Percentiles rank a stretch among this genome's conserved stretches.
These are phyloP conservation scores for Drosophila monieri DNA, from an alignment of 2,888 invertebrate species.

Conservation along the genomic window DNA sequence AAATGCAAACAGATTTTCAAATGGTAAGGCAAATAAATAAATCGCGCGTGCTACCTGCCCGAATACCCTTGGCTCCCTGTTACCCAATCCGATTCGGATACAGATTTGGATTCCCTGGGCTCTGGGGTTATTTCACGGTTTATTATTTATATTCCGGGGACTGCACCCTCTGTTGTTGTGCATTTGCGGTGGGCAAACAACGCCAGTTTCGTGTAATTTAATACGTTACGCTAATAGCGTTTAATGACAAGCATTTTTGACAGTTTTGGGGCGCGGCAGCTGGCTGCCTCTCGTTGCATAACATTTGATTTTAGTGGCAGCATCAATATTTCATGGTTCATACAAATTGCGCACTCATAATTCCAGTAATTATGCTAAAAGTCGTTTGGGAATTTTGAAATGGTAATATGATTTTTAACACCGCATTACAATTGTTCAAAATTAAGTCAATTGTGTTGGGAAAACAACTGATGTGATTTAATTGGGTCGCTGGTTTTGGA, in stretches of 20 bases:
- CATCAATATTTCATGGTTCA: conserved; percentile 54
- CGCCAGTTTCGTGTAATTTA: conserved; percentile 57
- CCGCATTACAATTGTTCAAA: conserved; percentile 16
- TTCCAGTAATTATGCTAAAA: conserved; percentile 49
- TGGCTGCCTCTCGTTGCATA: conserved; percentile 6
- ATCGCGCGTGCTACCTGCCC: conserved; percentile 47
- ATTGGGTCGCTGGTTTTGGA: conserved; percentile 10
- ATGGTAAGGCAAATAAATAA: conserved; percentile 54
- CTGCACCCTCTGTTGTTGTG: conserved; percentile 37
- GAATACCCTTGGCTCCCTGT: conserved; percentile 8
- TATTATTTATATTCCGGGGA: conserved; percentile 61
- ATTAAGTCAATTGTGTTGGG: conserved; percentile 10
- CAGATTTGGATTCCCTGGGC: conserved; percentile 8
- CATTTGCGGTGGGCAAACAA: conserved; percentile 50
- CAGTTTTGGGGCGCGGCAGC: conserved; percentile 40
- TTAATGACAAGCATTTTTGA: conserved; percentile 52
- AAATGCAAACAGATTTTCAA: conserved; percentile 63
- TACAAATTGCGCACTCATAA: conserved; percentile 40
- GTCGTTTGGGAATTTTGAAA: conserved; percentile 26
- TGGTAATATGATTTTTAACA: conserved; percentile 36
- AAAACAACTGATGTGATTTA: conserved; percentile 26
- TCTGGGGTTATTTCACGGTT: conserved; percentile 35
- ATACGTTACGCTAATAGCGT: conserved; percentile 68
- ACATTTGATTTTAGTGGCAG: conserved; percentile 43
- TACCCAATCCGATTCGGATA: conserved; percentile 6